Evolutionary conservation across 1,140 invertebrate species (phyloP), one percentile per base, ranked within the genome.

Genomic region (Aphelinus certus): DNA sequence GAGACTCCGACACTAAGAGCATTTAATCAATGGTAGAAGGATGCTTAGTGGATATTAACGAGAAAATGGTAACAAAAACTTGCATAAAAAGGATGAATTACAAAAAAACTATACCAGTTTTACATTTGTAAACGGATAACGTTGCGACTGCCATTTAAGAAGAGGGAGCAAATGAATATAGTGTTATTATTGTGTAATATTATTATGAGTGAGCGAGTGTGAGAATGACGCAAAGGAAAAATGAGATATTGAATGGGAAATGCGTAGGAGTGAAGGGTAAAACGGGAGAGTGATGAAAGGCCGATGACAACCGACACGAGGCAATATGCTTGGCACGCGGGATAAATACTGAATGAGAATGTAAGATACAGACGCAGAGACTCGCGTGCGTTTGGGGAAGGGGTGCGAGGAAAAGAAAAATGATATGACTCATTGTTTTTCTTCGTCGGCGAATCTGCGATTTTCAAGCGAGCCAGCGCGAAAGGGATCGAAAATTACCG

Each of bases 21-120:
- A 85, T 86, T 85, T 86, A 85, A 86, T 86, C 83, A 86, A 85
- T 80, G 81, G 78, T 83, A 84, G 81, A 81, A 65, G 73, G 81
- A 81, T 81, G 83, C 81, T 83, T 82, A 82, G 83, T 78, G 81
- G 76, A 80, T 81, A 81, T 81, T 82, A 77, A 83, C 78, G 51
- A 79, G 76, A 81, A 78, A 77, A 76, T 56, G 63, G 64, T 58
- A 53, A 71, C 55, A 76, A 77, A 73, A 53, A 66, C 26, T 62
- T 26, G 62, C 57, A 77, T 72, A 70, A 77, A 72, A 78, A 79
- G 68, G 0, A 66, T 66, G 51, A 75, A 72, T 61, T 75, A 26
- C 64, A 73, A 73, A 63, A 79, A 79, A 78, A 75, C 75, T 79
- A 79, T 80, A 81, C 71, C 73, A 77, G 79, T 82, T 81, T 80